Evolutionary conservation across 2,797 vertebrate genomes (phyloP), one percentile per base, ranked within the genome.

Genomic region (Catharus ustulatus): DNA sequence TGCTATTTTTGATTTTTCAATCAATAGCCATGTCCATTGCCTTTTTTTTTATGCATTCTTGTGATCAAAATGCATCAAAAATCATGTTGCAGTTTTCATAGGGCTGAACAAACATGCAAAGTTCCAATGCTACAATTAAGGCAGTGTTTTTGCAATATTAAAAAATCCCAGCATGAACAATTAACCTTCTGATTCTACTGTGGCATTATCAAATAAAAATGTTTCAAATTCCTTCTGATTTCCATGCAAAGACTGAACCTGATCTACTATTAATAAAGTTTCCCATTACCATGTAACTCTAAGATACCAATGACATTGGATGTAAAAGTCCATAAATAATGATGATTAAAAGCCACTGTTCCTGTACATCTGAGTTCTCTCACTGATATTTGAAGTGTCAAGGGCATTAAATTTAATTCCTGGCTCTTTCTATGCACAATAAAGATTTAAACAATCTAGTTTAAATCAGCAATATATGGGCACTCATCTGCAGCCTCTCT

Each of bases 371-470:
- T 66, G 74, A 19, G 48, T 66, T 57, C 36, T 88, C 66, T 49
- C 68, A 30, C 29, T 84, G 30, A 59, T 89, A 93, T 38, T 80
- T 48, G 77, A 49, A 68, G 51, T 64, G 59, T 87, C 59, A 64
- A 94, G 87, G 57, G 23, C 45, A 95, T 75, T 84, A 87, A 84
- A 74, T 86, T 82, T 81, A 78, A 86, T 88, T 93, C 73, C 69
- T 91, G 42, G 8, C 29, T 87, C 66, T 94, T 87, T 89, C 40
- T 81, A 79, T 89, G 87, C 79, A 58, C 40, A 94, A 81, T 77
- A 87, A 87, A 48, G 54, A 87, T 88, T 86, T 68, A 89, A 66
- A 58, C 21, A 17, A 79, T 90, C 51, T 49, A 52, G 51, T 84
- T 95, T 89, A 87, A 89, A 95, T 30, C 69, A 85, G 63, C 36